These are phyloP conservation scores for Atethmia centrago DNA, from an alignment of 2,888 invertebrate genomes.

Conservation along the genomic window DNA sequence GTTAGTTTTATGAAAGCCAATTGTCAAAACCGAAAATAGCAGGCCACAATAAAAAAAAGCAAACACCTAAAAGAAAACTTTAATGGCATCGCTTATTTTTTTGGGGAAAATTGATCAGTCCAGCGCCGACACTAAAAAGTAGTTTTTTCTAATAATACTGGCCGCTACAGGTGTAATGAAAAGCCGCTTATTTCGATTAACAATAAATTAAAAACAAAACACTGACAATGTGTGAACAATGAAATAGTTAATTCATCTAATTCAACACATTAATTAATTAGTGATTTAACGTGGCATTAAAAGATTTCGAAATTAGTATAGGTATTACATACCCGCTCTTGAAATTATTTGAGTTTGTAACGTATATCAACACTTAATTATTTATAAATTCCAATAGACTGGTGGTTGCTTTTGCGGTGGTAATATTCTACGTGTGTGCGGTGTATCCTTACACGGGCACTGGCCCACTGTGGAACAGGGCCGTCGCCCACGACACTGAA, in stretches of 20 bases:
- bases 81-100: slow-evolving; percentile 7
- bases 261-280: background rate
- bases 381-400: slow-evolving; percentile 76
- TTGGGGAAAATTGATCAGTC: background rate
- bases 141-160: background rate
- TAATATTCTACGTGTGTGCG: slow-evolving; percentile 90
- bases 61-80: background rate
- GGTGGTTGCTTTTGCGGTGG: slow-evolving; percentile 89
- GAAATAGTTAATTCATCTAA: background rate
- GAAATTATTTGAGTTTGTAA: background rate
- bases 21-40: background rate
- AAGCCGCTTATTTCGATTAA: background rate
- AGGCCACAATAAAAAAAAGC: background rate
- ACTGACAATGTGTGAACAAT: no score
- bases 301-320: background rate
- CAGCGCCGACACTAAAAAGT: background rate
- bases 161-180: background rate
- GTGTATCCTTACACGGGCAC: slow-evolving; percentile 90
- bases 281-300: no score
- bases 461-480: slow-evolving; percentile 91
- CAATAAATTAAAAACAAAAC: background rate
- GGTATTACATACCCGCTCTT: background rate
- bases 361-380: background rate
- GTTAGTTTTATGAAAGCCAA: background rate
- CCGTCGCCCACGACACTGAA: slow-evolving; percentile 85